These are phyloP conservation scores for Agonopterix alstromeriana DNA, from an alignment of 2,888 invertebrate genomes.

Conservation along the genomic window DNA sequence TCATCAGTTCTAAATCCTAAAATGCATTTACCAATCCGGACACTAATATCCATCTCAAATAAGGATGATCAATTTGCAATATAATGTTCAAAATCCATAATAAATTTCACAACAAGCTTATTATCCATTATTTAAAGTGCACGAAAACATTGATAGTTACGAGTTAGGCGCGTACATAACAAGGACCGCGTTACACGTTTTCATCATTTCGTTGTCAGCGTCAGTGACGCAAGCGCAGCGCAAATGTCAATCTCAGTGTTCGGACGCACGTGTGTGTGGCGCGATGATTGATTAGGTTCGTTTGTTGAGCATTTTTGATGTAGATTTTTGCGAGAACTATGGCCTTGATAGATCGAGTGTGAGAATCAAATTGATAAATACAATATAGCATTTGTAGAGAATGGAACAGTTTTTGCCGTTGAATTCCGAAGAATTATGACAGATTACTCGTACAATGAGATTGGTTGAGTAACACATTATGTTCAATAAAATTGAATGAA, in stretches of 20 bases:
- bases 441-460: too few relatives aligned
- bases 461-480: too few relatives aligned
- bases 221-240: conserved; percentile 35
- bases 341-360: too few relatives aligned
- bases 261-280: conserved; percentile 28
- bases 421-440: too few relatives aligned
- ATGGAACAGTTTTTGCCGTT: too few relatives aligned
- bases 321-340: conserved; percentile 21
- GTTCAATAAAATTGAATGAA: too few relatives aligned
- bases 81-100: neutral
- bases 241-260: conserved; percentile 42
- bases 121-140: conserved; percentile 26
- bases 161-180: conserved; percentile 23
- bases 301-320: conserved; percentile 14
- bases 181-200: conserved; percentile 38
- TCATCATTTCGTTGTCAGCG: conserved; percentile 42
- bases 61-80: too few relatives aligned
- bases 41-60: too few relatives aligned
- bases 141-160: conserved; percentile 28
- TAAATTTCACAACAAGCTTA: conserved; percentile 12
- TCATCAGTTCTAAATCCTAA: too few relatives aligned
- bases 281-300: conserved; percentile 37
- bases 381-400: too few relatives aligned
- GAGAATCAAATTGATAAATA: too few relatives aligned
- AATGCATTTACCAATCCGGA: too few relatives aligned